A percentile compares a stretch with the other conserved stretches of the same genome.
phyloP scores from a whole-genome alignment of 2,113 vertebrate species.

The Sorex fumeus region DNA sequence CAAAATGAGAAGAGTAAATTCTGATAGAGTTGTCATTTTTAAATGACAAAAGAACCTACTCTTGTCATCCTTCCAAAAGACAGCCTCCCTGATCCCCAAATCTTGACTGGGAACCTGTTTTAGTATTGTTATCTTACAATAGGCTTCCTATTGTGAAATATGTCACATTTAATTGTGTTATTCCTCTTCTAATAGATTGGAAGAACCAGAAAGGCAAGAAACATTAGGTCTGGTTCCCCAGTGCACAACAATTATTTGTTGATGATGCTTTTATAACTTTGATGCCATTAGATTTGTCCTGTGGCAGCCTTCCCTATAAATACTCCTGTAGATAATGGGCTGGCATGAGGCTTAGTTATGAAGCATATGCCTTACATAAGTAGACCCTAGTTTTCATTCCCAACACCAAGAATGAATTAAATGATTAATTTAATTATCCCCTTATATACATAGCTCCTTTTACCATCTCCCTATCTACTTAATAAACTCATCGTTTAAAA shows the following conservation, averaged over 20 bases:
- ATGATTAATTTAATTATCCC: too few species aligned
- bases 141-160: background rate
- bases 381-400: too few species aligned
- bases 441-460: too few species aligned
- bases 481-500: too few species aligned
- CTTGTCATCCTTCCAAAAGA: background rate
- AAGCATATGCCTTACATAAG: too few species aligned
- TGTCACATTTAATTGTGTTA: background rate
- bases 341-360: too few species aligned
- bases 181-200: background rate
- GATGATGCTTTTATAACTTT: background rate
- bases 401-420: too few species aligned
- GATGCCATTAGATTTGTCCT: background rate
- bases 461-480: too few species aligned
- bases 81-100: background rate
- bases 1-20: constrained; percentile 62
- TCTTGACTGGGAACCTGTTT: background rate
- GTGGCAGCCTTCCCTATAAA: background rate
- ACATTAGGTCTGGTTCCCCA: background rate
- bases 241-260: background rate
- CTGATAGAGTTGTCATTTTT: constrained; percentile 33
- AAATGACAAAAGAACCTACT: constrained; percentile 30
- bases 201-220: background rate
- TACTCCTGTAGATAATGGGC: background rate
- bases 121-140: background rate